Evolutionary conservation across 2,113 vertebrate species (phyloP).

Genomic region (Rhagologus leucostigma): DNA sequence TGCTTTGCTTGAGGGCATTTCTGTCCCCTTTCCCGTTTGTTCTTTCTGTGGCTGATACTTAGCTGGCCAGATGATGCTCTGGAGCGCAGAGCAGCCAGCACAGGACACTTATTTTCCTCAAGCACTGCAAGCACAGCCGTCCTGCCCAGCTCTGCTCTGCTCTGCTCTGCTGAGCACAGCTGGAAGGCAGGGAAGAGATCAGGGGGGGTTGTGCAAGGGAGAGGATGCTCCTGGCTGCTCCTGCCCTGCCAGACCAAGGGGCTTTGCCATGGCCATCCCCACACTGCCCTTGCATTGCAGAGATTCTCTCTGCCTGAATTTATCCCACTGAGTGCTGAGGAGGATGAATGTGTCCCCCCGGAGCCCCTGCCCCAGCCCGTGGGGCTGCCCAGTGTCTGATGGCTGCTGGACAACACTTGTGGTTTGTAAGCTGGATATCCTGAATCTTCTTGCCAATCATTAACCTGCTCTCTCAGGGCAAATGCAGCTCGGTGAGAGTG

Average conservation of each 20-base stretch:
- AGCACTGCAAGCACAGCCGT: rapidly evolving
- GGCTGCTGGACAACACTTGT: neutral
- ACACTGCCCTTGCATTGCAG: neutral
- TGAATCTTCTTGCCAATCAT: neutral
- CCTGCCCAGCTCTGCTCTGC: neutral
- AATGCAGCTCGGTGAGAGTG: neutral
- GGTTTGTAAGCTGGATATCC: neutral
- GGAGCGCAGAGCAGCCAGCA: neutral
- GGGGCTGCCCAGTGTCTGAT: neutral
- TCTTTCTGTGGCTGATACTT: neutral
- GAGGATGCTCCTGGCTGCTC: neutral
- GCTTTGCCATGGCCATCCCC: neutral
- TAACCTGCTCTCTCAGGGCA: neutral
- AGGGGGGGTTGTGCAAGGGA: neutral
- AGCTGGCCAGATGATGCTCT: neutral
- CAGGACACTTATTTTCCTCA: neutral
- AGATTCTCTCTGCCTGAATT: neutral
- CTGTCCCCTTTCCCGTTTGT: neutral
- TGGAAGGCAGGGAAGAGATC: neutral
- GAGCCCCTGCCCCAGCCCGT: neutral
- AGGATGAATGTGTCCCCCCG: neutral
- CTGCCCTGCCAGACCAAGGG: neutral
- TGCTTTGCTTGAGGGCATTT: neutral
- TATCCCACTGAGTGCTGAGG: neutral
- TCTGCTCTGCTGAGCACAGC: neutral